These are phyloP conservation scores for Diadema setosum DNA, from an alignment of 35 echinoderm and acorn worm genomes.

Conservation along the genomic window DNA sequence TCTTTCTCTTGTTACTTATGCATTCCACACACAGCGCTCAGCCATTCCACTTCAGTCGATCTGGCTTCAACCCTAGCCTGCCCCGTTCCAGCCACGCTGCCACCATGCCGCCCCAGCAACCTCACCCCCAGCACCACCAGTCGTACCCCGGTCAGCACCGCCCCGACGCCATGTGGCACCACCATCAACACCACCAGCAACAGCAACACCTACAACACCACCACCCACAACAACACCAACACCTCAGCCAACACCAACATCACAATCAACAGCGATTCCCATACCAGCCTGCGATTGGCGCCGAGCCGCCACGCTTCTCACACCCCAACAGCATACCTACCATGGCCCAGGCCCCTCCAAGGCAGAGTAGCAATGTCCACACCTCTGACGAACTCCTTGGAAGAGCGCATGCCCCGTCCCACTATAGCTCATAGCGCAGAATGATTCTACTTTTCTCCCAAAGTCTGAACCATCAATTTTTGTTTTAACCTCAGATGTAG, in stretches of 20 bases:
- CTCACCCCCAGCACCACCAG: neutral
- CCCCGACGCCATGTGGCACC: neutral
- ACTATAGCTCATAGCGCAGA: too few species aligned
- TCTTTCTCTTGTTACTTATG: too few species aligned
- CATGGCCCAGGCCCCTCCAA: neutral
- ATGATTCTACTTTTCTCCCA: too few species aligned
- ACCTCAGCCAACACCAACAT: conserved; percentile 12
- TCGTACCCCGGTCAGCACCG: neutral
- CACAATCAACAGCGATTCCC: conserved; percentile 35
- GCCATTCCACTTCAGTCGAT: neutral
- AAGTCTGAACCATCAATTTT: too few species aligned
- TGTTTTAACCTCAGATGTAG: too few species aligned
- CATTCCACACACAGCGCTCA: neutral
- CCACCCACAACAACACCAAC: neutral
- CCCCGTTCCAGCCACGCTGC: neutral
- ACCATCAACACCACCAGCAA: neutral
- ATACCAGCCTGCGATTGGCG: too few species aligned
- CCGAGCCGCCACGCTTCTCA: too few species aligned
- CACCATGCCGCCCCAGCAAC: neutral
- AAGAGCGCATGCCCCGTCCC: too few species aligned
- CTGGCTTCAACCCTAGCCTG: neutral
- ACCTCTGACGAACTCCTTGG: too few species aligned
- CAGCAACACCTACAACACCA: conserved; percentile 17
- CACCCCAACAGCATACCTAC: neutral
- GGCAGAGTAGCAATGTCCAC: neutral